Evolutionary conservation across 2,113 vertebrate species (phyloP).

Genomic region (Acinonyx jubatus): DNA sequence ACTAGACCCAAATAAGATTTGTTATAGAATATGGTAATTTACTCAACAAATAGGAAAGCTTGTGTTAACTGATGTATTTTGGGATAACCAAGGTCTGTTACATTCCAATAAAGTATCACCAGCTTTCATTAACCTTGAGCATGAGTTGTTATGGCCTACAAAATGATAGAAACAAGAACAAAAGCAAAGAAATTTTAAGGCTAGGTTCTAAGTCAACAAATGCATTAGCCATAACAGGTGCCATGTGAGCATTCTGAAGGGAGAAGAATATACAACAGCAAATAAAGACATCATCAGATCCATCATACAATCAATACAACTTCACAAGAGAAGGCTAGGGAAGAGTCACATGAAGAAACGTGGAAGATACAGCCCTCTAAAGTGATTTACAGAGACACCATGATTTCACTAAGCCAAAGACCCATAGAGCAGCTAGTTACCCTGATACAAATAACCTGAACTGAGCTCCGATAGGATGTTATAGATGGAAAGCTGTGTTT

Average conservation of each 20-base stretch:
- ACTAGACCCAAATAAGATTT: background rate
- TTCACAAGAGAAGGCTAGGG: background rate
- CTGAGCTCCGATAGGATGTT: background rate
- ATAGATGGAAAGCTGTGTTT: background rate
- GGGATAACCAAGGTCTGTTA: background rate
- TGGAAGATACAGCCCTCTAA: background rate
- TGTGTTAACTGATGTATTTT: background rate
- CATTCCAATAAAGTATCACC: background rate
- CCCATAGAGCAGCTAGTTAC: background rate
- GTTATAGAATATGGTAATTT: slow-evolving; percentile 5
- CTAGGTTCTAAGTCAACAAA: slow-evolving; percentile 31
- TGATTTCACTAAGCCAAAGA: background rate
- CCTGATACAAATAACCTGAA: background rate
- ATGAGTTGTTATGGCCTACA: background rate
- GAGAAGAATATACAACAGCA: background rate
- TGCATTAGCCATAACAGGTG: background rate
- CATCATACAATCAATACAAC: background rate
- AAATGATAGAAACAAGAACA: background rate
- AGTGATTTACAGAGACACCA: background rate
- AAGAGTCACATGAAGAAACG: background rate
- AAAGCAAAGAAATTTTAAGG: background rate
- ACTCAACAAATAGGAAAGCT: background rate
- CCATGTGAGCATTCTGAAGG: background rate
- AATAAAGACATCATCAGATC: background rate
- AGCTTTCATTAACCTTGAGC: slow-evolving; percentile 23